phyloP scores from a whole-genome alignment of 2,888 invertebrate species.

The Gerris lacustris region DNA sequence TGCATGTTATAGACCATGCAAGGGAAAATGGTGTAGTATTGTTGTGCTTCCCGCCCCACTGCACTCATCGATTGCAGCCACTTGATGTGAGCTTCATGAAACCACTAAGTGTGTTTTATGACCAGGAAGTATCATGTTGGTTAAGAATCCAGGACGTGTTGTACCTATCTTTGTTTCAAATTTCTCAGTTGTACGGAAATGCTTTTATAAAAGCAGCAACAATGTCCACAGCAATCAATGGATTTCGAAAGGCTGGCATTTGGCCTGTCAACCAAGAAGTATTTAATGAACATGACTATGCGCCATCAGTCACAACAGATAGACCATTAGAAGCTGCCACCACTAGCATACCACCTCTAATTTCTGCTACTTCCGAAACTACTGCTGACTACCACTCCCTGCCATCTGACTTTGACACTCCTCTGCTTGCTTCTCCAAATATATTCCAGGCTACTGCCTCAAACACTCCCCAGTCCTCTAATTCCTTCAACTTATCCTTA shows the following conservation, averaged over 20 bases:
- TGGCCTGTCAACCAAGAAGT: slow-evolving; percentile 6
- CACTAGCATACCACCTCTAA: background rate
- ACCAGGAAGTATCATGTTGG: slow-evolving; percentile 28
- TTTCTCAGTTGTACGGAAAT: slow-evolving; percentile 28
- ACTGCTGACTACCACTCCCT: background rate
- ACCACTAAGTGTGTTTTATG: slow-evolving; percentile 30
- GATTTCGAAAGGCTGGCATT: slow-evolving; percentile 26
- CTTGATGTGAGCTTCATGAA: slow-evolving; percentile 27
- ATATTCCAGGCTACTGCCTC: background rate
- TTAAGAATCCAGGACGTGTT: slow-evolving; percentile 31
- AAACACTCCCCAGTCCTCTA: background rate
- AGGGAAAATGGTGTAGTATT: slow-evolving; percentile 22
- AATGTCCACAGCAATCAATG: slow-evolving; percentile 31
- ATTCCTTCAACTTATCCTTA: background rate
- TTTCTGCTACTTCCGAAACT: background rate
- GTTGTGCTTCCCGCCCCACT: slow-evolving; percentile 21
- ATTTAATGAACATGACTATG: background rate
- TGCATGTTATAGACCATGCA: slow-evolving; percentile 9
- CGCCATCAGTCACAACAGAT: background rate
- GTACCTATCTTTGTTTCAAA: slow-evolving; percentile 31
- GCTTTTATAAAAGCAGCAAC: slow-evolving; percentile 30
- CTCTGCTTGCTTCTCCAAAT: background rate
- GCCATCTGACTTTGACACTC: background rate
- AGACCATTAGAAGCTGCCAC: slow-evolving; percentile 11
- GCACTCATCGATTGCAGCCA: slow-evolving; percentile 20